Evolutionary conservation across 2,113 vertebrate genomes (phyloP).

Genomic region (Alethe diademata): DNA sequence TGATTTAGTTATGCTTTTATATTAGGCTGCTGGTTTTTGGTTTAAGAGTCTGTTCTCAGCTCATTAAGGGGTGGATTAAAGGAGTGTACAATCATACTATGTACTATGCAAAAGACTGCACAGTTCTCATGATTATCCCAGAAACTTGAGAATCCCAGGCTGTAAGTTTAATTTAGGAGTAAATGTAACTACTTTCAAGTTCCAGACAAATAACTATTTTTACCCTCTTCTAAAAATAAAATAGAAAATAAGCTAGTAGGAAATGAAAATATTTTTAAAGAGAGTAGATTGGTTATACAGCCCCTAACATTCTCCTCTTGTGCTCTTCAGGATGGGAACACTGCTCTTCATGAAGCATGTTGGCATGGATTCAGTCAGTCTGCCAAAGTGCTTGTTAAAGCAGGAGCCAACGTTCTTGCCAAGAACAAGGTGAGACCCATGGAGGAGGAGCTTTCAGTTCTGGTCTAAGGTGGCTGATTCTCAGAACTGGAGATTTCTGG

Average conservation of each 20-base stretch:
- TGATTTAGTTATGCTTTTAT: neutral
- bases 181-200: neutral
- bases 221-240: neutral
- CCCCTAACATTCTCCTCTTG: neutral
- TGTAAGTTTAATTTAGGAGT: neutral
- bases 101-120: accelerated
- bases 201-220: neutral
- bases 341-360: conserved; percentile 90
- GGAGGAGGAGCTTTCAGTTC: neutral
- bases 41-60: neutral
- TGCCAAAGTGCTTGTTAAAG: conserved; percentile 93
- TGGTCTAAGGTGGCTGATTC: neutral
- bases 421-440: conserved; percentile 90
- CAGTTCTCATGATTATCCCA: neutral
- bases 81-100: neutral
- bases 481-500: neutral
- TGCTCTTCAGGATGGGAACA: conserved; percentile 87
- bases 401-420: conserved; percentile 91
- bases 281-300: neutral
- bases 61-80: neutral
- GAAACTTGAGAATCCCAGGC: neutral
- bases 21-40: neutral
- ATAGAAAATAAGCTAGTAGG: neutral
- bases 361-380: conserved; percentile 98
- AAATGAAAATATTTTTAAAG: neutral